Evolutionary conservation across 2,797 vertebrate species (phyloP), one percentile per base, ranked within the genome.

Genomic region (Takifugu ocellatus): DNA sequence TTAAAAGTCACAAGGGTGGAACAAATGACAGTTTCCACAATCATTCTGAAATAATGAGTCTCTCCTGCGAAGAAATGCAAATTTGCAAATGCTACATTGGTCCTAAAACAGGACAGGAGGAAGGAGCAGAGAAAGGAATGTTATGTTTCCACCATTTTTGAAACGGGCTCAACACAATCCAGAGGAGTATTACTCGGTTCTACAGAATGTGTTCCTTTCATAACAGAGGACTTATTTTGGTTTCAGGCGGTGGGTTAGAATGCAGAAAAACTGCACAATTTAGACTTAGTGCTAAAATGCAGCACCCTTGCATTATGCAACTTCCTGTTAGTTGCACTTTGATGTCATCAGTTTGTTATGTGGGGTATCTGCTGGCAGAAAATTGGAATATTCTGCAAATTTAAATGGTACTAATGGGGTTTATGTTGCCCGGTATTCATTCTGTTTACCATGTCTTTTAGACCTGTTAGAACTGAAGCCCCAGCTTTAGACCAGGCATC

Each of bases 21-120:
- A 88, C 84, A 85, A 89, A 89, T 79, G 68, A 71, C 75, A 78
- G 81, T 87, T 86, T 79, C 77, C 63, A 69, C 78, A 87, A 81
- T 86, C 74, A 81, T 82, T 78, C 74, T 56, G 56, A 79, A 87
- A 85, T 85, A 88, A 87, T 84, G 79, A 78, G 60, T 81, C 74
- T 77, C 77, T 81, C 81, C 79, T 77, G 79, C 80, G 79, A 84
- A 86, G 73, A 81, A 81, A 87, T 85, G 85, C 70, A 80, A 81
- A 86, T 84, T 77, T 74, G 59, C 69, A 64, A 85, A 75, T 51
- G 58, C 68, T 70, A 68, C 73, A 85, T 83, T 79, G 70, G 78
- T 83, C 79, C 78, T 46, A 69, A 87, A 87, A 84, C 81, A 82
- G 77, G 53, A 79, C 70, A 52, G 60, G 55, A 59, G 21, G 54